A percentile compares a stretch with the other conserved stretches of the same genome.
These are phyloP conservation scores for Venusia cambrica DNA, from an alignment of 2,888 invertebrate species.

Conservation along the genomic window DNA sequence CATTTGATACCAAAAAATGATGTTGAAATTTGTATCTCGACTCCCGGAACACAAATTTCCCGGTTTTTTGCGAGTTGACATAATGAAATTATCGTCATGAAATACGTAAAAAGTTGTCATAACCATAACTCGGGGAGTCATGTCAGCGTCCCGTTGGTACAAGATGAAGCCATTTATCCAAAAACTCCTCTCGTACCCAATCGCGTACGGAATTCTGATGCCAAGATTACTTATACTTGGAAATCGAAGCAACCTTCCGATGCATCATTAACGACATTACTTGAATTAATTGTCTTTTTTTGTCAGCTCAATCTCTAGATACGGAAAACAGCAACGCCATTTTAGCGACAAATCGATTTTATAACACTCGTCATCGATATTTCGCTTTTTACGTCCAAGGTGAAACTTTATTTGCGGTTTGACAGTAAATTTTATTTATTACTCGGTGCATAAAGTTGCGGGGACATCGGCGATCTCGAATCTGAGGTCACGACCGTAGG, in stretches of 20 bases:
- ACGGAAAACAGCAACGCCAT: conserved; percentile 26
- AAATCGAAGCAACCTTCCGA: conserved; percentile 62
- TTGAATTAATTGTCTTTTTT: conserved; percentile 61
- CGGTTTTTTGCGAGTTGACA: conserved; percentile 23
- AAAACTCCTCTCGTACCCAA: conserved; percentile 55
- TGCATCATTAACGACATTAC: conserved; percentile 73
- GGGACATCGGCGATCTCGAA: conserved; percentile 17
- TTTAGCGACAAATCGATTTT: conserved; percentile 34
- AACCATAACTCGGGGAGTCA: conserved; percentile 49
- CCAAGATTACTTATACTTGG: conserved; percentile 75
- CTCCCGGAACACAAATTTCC: conserved; percentile 7
- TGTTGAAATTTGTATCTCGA: conserved; percentile 1
- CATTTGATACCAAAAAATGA: conserved; percentile 4
- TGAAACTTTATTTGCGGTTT: conserved; percentile 70
- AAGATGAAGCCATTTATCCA: conserved; percentile 77
- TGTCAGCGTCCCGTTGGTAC: conserved; percentile 50
- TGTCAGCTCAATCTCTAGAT: conserved; percentile 32
- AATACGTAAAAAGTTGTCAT: conserved; percentile 54
- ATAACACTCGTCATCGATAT: conserved; percentile 36
- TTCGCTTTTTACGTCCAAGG: conserved; percentile 43
- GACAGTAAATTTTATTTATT: conserved; percentile 60
- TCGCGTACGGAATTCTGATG: conserved; percentile 70
- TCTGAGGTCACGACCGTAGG: conserved; percentile 22
- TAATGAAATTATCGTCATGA: conserved; percentile 58
- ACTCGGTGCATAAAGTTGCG: conserved; percentile 40